Conservation (phyloP, 1,140 invertebrate species). For the Drosophila oshimai region DNA sequence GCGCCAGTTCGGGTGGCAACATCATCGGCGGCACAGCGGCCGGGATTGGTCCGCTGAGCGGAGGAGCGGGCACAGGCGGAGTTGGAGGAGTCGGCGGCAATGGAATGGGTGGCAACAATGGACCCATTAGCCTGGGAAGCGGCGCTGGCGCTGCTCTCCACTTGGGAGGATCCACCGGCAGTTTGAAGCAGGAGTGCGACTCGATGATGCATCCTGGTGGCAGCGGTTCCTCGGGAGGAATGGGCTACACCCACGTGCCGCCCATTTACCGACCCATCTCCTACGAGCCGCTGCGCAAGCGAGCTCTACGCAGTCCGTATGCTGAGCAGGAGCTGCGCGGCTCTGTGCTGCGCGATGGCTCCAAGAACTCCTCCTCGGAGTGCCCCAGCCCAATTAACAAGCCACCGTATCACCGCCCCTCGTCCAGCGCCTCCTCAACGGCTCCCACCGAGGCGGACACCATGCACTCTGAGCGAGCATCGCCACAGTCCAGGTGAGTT, state of each 20-base stretch:
- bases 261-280: conserved; percentile 80
- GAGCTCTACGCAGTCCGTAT: conserved; percentile 84
- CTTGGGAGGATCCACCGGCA: conserved; percentile 67
- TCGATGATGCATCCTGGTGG: conserved; percentile 79
- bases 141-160: conserved; percentile 66
- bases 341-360: conserved; percentile 82
- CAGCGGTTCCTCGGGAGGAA: conserved; percentile 54
- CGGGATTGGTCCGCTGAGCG: conserved; percentile 39
- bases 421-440: conserved; percentile 80
- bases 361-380: conserved; percentile 75
- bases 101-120: conserved; percentile 82
- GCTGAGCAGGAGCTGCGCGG: conserved; percentile 82
- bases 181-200: conserved; percentile 81
- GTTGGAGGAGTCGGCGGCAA: conserved; percentile 46
- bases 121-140: conserved; percentile 63
- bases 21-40: conserved; percentile 62
- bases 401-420: conserved; percentile 77
- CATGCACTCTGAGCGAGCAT: conserved; percentile 82
- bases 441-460: conserved; percentile 82
- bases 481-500: conserved; percentile 79
- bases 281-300: conserved; percentile 83
- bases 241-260: conserved; percentile 68
- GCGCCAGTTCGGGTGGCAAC: conserved; percentile 70
- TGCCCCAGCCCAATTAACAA: conserved; percentile 82
- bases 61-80: conserved; percentile 28